Evolutionary conservation across 2,797 vertebrate species (phyloP).

Genomic region (Sphaeramia orbicularis): DNA sequence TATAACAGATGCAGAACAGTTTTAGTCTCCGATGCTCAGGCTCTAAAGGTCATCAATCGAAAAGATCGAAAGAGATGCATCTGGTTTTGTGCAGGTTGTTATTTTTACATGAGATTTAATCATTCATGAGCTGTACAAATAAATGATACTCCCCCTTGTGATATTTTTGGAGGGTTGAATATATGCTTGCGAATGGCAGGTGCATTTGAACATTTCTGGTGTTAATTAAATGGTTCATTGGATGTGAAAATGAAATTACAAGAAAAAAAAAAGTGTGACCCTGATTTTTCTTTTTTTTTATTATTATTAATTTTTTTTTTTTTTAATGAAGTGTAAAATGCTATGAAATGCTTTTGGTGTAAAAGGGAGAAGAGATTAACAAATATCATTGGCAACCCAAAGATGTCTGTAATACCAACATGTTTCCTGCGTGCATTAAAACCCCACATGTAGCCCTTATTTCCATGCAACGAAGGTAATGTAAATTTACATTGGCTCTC

Average conservation of each 20-base stretch:
- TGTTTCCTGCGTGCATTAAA: background rate
- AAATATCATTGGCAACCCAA: slow-evolving; percentile 2
- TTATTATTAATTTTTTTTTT: no score
- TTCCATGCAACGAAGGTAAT: background rate
- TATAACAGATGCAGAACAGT: slow-evolving; percentile 14
- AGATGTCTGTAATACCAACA: slow-evolving; percentile 1
- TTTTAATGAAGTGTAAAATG: slow-evolving; percentile 27
- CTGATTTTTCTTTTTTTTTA: slow-evolving; percentile 14
- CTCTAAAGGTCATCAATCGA: slow-evolving; percentile 34
- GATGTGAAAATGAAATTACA: slow-evolving; percentile 46
- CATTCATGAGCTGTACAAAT: slow-evolving; percentile 9
- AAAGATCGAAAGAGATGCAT: background rate
- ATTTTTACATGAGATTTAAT: background rate
- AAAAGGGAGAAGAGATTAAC: slow-evolving; percentile 30
- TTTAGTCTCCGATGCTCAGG: slow-evolving; percentile 8
- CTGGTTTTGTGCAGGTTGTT: slow-evolving; percentile 14
- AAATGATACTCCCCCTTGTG: background rate
- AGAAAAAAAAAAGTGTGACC: slow-evolving; percentile 15
- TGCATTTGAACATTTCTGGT: slow-evolving; percentile 22
- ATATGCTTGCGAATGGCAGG: slow-evolving; percentile 13
- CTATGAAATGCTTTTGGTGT: slow-evolving; percentile 30
- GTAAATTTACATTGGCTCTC: background rate
- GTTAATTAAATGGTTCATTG: slow-evolving; percentile 60
- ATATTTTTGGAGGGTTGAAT: slow-evolving; percentile 27
- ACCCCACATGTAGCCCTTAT: background rate